Evolutionary conservation across 2,797 vertebrate genomes (phyloP), one percentile per base, ranked within the genome.

Genomic region (Sebastes kiyomatsui): DNA sequence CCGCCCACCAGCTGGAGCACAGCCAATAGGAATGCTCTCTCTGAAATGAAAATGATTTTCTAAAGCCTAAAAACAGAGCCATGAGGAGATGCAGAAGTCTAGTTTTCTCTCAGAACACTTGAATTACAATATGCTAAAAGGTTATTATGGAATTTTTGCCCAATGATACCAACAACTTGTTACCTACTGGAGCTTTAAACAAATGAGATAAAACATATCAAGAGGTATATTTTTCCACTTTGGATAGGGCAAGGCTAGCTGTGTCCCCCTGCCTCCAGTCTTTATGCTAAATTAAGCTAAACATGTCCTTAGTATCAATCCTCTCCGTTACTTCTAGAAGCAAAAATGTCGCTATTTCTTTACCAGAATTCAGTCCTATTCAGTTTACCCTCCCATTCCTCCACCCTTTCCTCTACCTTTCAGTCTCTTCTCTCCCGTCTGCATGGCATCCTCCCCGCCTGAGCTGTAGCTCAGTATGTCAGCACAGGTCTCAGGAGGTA

Each of bases 401-500:
- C 56, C 16, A 55, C 54, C 23, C 61, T 65, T 18, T 22, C 54
- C n/a, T 38, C 32, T 12, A 16, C 8, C 65, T 59, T 28, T 6
- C 25, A 10, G 9, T 12, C 20, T 5, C 20, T 12, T 22, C 58
- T 28, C 28, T 33, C 13, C 46, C 8, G 33, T 38, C 67, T 71
- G 49, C 65, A 7, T 46, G 14, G 61, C 60, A 58, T 66, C 38
- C 13, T 66, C 62, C 35, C 42, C 1, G 25, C 27, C 59, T 77
- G 68, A 75, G 62, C 75, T 72, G 75, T 4, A 33, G 71, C 64
- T 82, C 38, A 55, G 23, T 64, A n/a, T 54, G 30, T 76, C 79
- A 81, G 79, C 58, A 71, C 84, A 72, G 60, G 62, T 84, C 84
- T 87, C 70, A 80, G 70, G 75, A 91, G 85, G 88, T 86, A 87